A percentile compares a stretch with the other conserved stretches of the same genome.
These are phyloP conservation scores for Trichomycterus rosablanca DNA, from an alignment of 2,113 vertebrate species.

Conservation along the genomic window DNA sequence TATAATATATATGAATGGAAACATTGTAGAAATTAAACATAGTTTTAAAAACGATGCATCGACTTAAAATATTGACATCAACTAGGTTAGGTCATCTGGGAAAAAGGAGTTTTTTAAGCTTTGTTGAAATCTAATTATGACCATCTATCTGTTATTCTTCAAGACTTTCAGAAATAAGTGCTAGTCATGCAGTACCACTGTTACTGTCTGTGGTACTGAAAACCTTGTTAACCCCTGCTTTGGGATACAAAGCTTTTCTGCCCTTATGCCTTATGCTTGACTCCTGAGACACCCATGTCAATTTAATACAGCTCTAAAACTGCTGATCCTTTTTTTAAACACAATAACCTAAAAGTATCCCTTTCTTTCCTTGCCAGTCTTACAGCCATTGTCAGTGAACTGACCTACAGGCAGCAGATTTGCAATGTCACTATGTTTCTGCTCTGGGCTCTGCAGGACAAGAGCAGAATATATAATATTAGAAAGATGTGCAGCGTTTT, in stretches of 20 bases:
- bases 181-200: background rate
- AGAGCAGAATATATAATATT: conserved; percentile 39
- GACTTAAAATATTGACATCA: no score
- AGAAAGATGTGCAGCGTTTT: conserved; percentile 7
- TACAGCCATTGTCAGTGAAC: conserved; percentile 35
- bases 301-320: conserved; percentile 30
- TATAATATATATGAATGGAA: no score
- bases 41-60: no score
- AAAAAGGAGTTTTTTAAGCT: no score
- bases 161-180: no score
- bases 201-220: conserved; percentile 26
- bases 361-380: conserved; percentile 18
- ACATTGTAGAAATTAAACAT: no score
- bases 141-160: no score
- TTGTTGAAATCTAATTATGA: no score
- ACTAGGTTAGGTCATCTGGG: no score
- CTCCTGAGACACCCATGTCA: conserved; percentile 13
- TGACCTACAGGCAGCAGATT: conserved; percentile 35
- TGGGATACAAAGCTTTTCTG: background rate
- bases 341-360: conserved; percentile 12
- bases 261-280: background rate
- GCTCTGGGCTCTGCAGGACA: conserved; percentile 6
- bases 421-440: conserved; percentile 26
- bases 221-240: conserved; percentile 2
- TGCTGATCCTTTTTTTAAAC: conserved; percentile 26